Evolutionary conservation across 2,888 invertebrate species (phyloP).

Genomic region (Phytoseiulus persimilis): DNA sequence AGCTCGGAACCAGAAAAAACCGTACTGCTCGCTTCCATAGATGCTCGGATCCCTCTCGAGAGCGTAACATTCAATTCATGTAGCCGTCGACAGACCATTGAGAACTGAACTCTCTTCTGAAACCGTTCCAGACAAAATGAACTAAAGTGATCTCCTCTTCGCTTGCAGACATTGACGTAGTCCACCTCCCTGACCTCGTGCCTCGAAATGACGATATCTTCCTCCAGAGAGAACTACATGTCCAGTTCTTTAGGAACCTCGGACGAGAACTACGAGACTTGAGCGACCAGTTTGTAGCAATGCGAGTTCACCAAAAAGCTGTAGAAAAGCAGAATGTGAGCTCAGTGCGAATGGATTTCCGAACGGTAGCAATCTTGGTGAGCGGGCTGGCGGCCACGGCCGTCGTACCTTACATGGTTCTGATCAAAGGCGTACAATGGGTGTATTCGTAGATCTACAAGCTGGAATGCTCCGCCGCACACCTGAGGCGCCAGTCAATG

Average conservation of each 20-base stretch:
- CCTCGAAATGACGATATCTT: neutral
- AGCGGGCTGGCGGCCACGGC: neutral
- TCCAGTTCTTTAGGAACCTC: neutral
- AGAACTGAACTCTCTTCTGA: neutral
- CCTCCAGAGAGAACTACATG: neutral
- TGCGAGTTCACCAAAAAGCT: neutral
- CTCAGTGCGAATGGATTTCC: neutral
- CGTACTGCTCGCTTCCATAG: too few relatives aligned
- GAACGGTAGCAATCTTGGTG: neutral
- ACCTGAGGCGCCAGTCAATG: slow-evolving; percentile 33
- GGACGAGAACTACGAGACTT: slow-evolving; percentile 15
- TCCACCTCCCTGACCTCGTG: slow-evolving; percentile 6
- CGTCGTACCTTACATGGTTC: slow-evolving; percentile 14
- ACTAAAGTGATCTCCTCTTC: neutral
- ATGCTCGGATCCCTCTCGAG: too few relatives aligned
- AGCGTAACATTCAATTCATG: too few relatives aligned
- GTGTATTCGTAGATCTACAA: slow-evolving; percentile 27
- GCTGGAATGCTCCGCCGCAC: slow-evolving; percentile 5
- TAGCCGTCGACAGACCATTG: too few relatives aligned
- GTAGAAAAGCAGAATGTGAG: neutral
- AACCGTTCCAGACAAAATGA: neutral
- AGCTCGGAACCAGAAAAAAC: too few relatives aligned
- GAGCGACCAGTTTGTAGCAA: slow-evolving; percentile 10
- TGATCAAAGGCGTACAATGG: slow-evolving; percentile 26
- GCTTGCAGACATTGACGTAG: neutral